Evolutionary conservation across 2,797 vertebrate species (phyloP).

Genomic region (Anniella stebbinsi): DNA sequence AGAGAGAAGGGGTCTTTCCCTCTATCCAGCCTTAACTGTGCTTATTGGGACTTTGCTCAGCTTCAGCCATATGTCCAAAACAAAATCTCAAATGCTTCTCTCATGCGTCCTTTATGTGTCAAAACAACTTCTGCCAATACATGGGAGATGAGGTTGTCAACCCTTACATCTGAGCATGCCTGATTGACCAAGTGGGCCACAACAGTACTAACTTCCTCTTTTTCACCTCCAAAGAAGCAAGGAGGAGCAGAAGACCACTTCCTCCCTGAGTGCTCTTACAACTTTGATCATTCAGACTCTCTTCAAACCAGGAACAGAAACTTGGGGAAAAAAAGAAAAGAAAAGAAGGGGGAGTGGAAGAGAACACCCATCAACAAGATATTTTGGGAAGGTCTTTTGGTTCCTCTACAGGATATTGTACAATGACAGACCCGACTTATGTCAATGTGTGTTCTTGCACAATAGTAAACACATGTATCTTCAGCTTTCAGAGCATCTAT

Average conservation of each 20-base stretch:
- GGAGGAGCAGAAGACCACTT: too few species aligned
- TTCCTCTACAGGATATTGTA: background rate
- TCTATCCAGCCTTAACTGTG: too few species aligned
- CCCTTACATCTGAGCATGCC: background rate
- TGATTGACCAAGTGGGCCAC: background rate
- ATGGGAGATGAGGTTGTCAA: background rate
- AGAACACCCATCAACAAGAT: background rate
- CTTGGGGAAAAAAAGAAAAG: background rate
- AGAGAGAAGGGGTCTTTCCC: too few species aligned
- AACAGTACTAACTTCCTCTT: background rate
- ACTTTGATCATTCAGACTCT: background rate
- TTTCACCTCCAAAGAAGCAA: background rate
- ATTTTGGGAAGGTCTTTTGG: fast-evolving
- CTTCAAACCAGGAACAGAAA: constrained; percentile 6
- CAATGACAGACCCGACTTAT: background rate
- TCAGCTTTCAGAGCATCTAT: constrained; percentile 16
- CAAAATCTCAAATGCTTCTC: background rate
- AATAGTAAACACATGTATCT: constrained; percentile 44
- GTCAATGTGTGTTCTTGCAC: constrained; percentile 32
- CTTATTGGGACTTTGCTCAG: background rate
- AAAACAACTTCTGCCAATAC: background rate
- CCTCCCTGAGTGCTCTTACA: background rate
- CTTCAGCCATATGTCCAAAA: background rate
- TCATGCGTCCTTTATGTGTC: background rate
- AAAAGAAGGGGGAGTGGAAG: background rate